These are phyloP conservation scores for Drosophila meridiana DNA, from an alignment of 2,888 invertebrate species.

Conservation along the genomic window DNA sequence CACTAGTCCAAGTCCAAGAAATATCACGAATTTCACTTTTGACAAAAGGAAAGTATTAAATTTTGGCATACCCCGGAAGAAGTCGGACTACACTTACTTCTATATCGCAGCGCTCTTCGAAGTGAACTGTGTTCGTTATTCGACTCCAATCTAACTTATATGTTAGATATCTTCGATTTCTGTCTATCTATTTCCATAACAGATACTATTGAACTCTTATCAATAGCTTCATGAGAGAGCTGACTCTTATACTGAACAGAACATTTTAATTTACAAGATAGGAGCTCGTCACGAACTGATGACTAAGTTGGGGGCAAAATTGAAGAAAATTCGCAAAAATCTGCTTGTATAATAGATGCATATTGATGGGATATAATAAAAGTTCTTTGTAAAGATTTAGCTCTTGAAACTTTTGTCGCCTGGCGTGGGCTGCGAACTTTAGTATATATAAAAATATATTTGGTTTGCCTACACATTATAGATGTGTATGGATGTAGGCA, in stretches of 20 bases:
- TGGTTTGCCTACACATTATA: constrained; percentile 47
- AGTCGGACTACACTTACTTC: constrained; percentile 31
- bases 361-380: background rate
- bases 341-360: background rate
- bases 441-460: constrained; percentile 17
- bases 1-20: background rate
- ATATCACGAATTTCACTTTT: constrained; percentile 35
- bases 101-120: constrained; percentile 6
- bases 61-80: background rate
- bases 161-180: background rate
- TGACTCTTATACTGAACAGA: constrained; percentile 4
- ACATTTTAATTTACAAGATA: constrained; percentile 41
- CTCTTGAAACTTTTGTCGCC: constrained; percentile 60
- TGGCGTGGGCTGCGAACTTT: constrained; percentile 31
- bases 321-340: background rate
- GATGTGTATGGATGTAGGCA: constrained; percentile 22
- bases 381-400: constrained; percentile 9
- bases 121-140: constrained; percentile 18
- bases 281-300: constrained; percentile 1
- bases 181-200: constrained; percentile 17
- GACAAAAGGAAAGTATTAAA: background rate
- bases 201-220: constrained; percentile 23
- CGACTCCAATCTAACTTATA: constrained; percentile 30
- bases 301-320: constrained; percentile 5
- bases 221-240: background rate